Conservation (phyloP, 2,888 invertebrate species). For the Nesidiocoris tenuis region DNA sequence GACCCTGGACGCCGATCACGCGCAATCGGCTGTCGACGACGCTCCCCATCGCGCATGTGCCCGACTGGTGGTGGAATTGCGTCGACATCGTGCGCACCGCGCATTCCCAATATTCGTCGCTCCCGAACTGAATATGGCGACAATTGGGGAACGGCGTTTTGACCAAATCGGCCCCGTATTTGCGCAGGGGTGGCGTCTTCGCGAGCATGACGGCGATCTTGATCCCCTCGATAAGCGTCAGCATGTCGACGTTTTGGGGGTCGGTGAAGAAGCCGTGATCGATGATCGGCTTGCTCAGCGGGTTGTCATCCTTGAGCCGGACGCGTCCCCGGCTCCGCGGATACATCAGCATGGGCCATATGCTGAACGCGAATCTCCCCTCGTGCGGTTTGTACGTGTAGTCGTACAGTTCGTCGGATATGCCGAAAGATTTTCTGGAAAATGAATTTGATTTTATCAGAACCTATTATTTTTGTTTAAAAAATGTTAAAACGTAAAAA, state of each 20-base stretch:
- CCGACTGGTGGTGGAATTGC: constrained; percentile 67
- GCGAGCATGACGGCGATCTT: constrained; percentile 51
- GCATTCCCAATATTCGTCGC: constrained; percentile 60
- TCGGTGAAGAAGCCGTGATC: constrained; percentile 49
- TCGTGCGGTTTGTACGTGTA: constrained; percentile 51
- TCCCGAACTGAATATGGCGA: constrained; percentile 50
- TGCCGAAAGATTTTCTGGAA: constrained; percentile 50
- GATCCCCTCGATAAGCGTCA: constrained; percentile 50
- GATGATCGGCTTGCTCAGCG: constrained; percentile 49
- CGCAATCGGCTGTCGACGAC: constrained; percentile 60
- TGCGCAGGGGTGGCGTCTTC: constrained; percentile 51
- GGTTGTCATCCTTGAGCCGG: constrained; percentile 49
- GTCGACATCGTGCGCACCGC: constrained; percentile 59
- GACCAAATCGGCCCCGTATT: constrained; percentile 55
- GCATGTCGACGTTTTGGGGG: constrained; percentile 44
- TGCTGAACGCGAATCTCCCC: constrained; percentile 51
- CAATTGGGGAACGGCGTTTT: constrained; percentile 62
- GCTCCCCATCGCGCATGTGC: constrained; percentile 70
- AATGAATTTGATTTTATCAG: too few species aligned
- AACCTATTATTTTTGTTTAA: too few species aligned
- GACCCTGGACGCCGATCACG: constrained; percentile 59
- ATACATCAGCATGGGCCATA: constrained; percentile 51
- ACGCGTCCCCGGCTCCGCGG: constrained; percentile 50
- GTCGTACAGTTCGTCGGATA: constrained; percentile 52
- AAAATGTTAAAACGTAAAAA: too few species aligned